Evolutionary conservation across 2,888 invertebrate genomes (phyloP), one percentile per base, ranked within the genome.

Genomic region (Drosophila hamatofila): DNA sequence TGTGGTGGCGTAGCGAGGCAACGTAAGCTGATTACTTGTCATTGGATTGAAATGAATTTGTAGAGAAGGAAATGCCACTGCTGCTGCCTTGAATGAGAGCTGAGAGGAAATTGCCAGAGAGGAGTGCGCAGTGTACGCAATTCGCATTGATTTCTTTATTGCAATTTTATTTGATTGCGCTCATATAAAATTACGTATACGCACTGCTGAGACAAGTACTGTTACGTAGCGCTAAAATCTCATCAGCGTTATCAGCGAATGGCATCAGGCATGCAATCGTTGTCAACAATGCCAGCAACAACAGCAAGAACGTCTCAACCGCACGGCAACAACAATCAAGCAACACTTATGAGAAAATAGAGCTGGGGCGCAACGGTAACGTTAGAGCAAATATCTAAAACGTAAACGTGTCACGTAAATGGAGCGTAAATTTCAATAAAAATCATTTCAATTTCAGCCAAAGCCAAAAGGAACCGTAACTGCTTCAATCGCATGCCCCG

Each of bases 371-470:
- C 18, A 58, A 51, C 58, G 72, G 67, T 49, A 68, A 67, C 77
- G 77, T 79, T 79, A 65, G 59, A 66, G 83, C 72, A 89, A 80
- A 74, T 84, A 80, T 82, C 83, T 84, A 89, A 87, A 89, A 81
- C 89, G 84, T 88, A 86, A 82, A 88, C 86, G 84, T 88, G 89
- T 84, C 87, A 89, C 83, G 84, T 90, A 90, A 88, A 90, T 88
- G 85, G 89, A 89, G 87, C 88, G 89, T 84, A 88, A 90, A 90
- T 86, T 89, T 88, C 88, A 87, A 90, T 90, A 89, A 90, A 86
- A 89, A 83, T 88, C 87, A 89, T 84, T 90, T 88, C 89, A 90
- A 90, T 88, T 88, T 83, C 59, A 77, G 66, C 76, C 81, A 74
- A 85, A 78, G 79, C 75, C 81, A 81, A 86, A 81, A 78, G 79